Conservation (phyloP, 2,888 invertebrate species). For the Stenoptilia bipunctidactyla region DNA sequence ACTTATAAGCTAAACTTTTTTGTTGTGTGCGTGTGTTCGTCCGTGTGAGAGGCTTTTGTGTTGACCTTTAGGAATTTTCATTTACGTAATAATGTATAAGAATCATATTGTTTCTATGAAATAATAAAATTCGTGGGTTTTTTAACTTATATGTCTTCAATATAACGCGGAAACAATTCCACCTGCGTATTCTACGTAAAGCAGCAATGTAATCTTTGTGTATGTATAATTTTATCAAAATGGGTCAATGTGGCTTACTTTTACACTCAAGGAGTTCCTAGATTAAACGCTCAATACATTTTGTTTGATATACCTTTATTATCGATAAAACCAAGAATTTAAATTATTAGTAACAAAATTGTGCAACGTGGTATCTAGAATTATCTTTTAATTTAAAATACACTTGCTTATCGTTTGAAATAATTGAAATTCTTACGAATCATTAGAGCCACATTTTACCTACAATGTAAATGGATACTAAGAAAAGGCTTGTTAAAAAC, state of each 20-base stretch:
- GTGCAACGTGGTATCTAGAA: too few species aligned
- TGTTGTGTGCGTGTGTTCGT: constrained; percentile 52
- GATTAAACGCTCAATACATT: constrained; percentile 7
- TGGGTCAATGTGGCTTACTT: constrained; percentile 54
- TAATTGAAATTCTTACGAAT: too few species aligned
- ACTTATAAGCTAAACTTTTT: constrained; percentile 70
- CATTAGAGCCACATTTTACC: too few species aligned
- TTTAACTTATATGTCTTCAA: too few species aligned
- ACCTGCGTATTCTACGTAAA: background rate
- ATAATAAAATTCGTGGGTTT: background rate
- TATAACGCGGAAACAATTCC: too few species aligned
- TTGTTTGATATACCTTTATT: constrained; percentile 1
- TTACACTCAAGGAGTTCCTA: constrained; percentile 31
- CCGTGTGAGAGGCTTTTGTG: constrained; percentile 53
- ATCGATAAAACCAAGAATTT: background rate
- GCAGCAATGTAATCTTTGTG: constrained; percentile 39
- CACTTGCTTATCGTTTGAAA: too few species aligned
- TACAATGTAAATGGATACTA: too few species aligned
- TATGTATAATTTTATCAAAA: constrained; percentile 59
- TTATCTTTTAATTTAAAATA: too few species aligned
- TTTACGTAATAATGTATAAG: constrained; percentile 22
- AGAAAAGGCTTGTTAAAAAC: too few species aligned
- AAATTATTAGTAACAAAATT: too few species aligned
- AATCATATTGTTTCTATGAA: background rate
- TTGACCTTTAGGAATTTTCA: constrained; percentile 61